phyloP scores from a whole-genome alignment of 2,113 vertebrate species.

The Vulpes lagopus region DNA sequence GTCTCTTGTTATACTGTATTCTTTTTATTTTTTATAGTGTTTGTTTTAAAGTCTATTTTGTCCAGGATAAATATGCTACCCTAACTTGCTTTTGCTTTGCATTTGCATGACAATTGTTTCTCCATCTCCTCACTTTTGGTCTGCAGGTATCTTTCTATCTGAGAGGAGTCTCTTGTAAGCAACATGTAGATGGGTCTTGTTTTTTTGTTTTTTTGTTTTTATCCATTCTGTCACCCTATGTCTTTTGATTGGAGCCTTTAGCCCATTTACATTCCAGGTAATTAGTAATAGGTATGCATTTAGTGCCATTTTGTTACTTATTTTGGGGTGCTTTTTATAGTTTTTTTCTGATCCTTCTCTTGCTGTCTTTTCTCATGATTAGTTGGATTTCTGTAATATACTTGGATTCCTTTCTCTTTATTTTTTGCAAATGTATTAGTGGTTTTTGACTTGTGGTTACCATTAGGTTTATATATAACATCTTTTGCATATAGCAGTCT shows the following conservation, averaged over 20 bases:
- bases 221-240: background rate
- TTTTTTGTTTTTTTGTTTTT: background rate
- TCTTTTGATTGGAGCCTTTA: background rate
- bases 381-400: background rate
- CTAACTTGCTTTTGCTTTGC: background rate
- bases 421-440: background rate
- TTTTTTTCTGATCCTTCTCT: background rate
- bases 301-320: background rate
- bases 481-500: background rate
- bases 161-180: background rate
- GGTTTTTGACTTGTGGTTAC: background rate
- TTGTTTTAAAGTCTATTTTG: background rate
- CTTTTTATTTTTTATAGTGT: background rate
- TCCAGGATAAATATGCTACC: background rate
- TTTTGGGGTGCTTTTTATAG: background rate
- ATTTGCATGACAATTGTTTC: background rate
- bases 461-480: background rate
- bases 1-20: background rate
- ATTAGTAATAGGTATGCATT: background rate
- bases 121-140: background rate
- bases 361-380: background rate
- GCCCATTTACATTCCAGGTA: background rate
- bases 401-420: background rate
- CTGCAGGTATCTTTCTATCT: background rate
- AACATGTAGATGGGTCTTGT: background rate